These are phyloP conservation scores for Ochlodes sylvanus DNA, from an alignment of 2,888 invertebrate species.

Conservation along the genomic window DNA sequence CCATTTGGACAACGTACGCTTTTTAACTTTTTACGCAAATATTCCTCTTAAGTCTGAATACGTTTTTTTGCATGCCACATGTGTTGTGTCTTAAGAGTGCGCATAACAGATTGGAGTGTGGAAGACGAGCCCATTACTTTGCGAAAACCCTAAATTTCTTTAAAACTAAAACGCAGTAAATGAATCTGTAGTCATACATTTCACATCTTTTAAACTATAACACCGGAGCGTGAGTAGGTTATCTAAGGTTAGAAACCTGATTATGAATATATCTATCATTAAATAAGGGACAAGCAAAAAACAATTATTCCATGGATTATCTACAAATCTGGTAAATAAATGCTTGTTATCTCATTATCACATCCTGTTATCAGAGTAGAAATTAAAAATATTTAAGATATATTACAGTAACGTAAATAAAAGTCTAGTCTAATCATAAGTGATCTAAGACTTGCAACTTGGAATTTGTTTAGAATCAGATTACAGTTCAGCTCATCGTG, in stretches of 20 bases:
- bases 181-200: no score
- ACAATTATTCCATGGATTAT: no score
- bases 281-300: no score
- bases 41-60: slow-evolving; percentile 50
- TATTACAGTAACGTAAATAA: no score
- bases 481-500: neutral
- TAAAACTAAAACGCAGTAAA: neutral
- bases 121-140: slow-evolving; percentile 12
- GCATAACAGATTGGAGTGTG: slow-evolving; percentile 17
- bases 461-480: slow-evolving; percentile 1
- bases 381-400: no score
- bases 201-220: no score
- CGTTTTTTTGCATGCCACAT: slow-evolving; percentile 51
- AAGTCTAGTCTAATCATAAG: neutral
- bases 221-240: no score
- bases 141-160: neutral
- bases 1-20: slow-evolving; percentile 50
- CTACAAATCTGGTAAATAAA: no score
- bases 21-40: slow-evolving; percentile 62
- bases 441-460: neutral
- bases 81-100: slow-evolving; percentile 46
- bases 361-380: no score
- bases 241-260: no score
- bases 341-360: no score
- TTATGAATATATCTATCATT: no score